Base-by-base conservation (phyloP, 2,888 invertebrate species). In the Nomada hirtipes region DNA sequence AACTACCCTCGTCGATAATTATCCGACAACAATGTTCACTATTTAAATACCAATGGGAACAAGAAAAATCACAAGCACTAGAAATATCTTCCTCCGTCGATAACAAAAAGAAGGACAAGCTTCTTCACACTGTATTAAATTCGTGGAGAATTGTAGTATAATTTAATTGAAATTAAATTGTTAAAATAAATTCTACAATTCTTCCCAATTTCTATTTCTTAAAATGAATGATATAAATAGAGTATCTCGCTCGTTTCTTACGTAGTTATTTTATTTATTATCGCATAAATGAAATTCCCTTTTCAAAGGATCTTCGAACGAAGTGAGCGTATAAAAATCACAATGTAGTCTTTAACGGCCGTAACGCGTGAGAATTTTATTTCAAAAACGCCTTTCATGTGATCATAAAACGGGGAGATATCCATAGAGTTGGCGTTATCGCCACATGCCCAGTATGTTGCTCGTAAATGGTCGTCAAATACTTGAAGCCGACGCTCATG, bases 381-480 rank as follows among this genome's bases (percentile, higher is more conserved):
- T 78, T 73, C 69, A 74, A 83, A 82, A 83, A 77, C 70, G 83
- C 59, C 78, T 83, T 83, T 83, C 81, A 74, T 59, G 53, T 57
- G 67, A 74, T 71, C 83, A 26, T 83, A 83, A 83, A 83, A 76
- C 57, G 70, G 63, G 55, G 69, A 44, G 77, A 73, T 74, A 76
- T 74, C 83, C 69, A 70, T 83, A 67, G 67, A 18, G 50, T 47
- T 29, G 47, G 59, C 61, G 83, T 78, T 83, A 83, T 83, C 83
- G 74, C 59, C 52, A 63, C 70, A 59, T 69, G 61, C 67, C 61
- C 83, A 78, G 83, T 83, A 83, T 63, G 83, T 83, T 63, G 70
- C 83, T 74, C 83, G 70, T 78, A 83, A 83, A 83, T 73, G 83
- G 26, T 44, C 77, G 69, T 74, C 83, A 77, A 83, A 83, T 70